These are phyloP conservation scores for Myanophis thanlyinensis DNA, from an alignment of 2,113 vertebrate species.

Conservation along the genomic window DNA sequence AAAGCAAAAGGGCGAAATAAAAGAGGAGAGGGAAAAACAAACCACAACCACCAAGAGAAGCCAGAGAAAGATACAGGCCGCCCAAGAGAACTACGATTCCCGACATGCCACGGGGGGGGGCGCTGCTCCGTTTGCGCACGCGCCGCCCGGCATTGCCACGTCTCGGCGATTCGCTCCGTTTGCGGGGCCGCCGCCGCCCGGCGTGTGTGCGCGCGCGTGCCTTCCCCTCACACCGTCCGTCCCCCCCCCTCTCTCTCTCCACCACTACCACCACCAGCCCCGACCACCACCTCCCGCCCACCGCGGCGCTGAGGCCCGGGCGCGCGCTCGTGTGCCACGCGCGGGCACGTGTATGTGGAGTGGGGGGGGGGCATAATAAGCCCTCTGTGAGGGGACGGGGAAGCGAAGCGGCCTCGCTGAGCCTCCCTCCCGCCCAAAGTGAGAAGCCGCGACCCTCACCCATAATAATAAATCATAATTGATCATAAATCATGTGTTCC, in stretches of 20 bases:
- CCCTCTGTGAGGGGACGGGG: no score
- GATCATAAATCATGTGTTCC: background rate
- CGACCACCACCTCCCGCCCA: accelerated
- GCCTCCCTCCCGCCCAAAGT: background rate
- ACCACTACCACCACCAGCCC: background rate
- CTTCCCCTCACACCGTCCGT: background rate
- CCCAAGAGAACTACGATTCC: background rate
- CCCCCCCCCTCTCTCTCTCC: no score
- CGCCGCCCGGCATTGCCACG: background rate
- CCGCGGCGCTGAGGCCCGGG: background rate
- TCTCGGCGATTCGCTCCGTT: background rate
- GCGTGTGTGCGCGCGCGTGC: background rate
- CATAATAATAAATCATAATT: no score
- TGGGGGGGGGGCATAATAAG: accelerated
- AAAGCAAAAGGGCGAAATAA: background rate
- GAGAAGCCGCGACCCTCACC: background rate
- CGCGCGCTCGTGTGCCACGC: background rate
- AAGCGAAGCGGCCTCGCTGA: accelerated
- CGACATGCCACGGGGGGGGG: background rate
- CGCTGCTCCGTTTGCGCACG: background rate
- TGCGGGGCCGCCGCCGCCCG: background rate
- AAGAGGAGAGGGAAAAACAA: background rate
- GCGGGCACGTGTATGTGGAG: no score
- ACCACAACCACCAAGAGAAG: background rate
- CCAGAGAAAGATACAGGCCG: background rate